Evolutionary conservation across 2,797 vertebrate genomes (phyloP).

Genomic region (Malacoctenus gilli): DNA sequence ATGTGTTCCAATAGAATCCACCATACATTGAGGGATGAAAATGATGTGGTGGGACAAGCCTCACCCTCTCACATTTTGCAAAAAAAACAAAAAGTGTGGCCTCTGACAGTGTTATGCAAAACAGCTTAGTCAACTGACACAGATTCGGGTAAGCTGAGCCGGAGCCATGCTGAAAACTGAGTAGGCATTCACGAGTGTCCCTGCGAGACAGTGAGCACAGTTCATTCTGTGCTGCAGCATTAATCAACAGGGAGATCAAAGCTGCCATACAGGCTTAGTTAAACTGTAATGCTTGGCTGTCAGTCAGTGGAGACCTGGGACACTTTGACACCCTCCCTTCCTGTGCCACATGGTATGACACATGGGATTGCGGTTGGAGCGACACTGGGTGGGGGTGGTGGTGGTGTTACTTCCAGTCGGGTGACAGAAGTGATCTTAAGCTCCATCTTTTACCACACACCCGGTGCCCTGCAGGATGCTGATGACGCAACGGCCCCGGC

Average conservation of each 20-base stretch:
- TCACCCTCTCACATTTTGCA: constrained; percentile 31
- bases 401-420: background rate
- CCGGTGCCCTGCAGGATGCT: constrained; percentile 2
- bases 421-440: constrained; percentile 26
- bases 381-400: too few species aligned
- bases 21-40: constrained; percentile 20
- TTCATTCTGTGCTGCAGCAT: constrained; percentile 44
- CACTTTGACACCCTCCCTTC: constrained; percentile 17
- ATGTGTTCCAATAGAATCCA: too few species aligned
- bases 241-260: constrained; percentile 60
- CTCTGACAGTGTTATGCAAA: constrained; percentile 63
- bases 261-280: constrained; percentile 34
- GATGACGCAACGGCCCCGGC: constrained; percentile 28
- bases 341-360: constrained; percentile 7
- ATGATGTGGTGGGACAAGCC: constrained; percentile 13
- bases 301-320: constrained; percentile 11
- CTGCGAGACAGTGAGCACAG: constrained; percentile 41
- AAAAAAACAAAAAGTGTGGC: constrained; percentile 24
- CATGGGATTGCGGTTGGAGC: background rate
- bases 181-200: constrained; percentile 52
- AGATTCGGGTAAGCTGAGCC: constrained; percentile 64
- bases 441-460: constrained; percentile 2
- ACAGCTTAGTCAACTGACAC: constrained; percentile 69
- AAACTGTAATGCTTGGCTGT: constrained; percentile 31
- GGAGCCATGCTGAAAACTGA: constrained; percentile 55